Base-by-base conservation (phyloP, 2,113 vertebrate species). In the Mellivora capensis region DNA sequence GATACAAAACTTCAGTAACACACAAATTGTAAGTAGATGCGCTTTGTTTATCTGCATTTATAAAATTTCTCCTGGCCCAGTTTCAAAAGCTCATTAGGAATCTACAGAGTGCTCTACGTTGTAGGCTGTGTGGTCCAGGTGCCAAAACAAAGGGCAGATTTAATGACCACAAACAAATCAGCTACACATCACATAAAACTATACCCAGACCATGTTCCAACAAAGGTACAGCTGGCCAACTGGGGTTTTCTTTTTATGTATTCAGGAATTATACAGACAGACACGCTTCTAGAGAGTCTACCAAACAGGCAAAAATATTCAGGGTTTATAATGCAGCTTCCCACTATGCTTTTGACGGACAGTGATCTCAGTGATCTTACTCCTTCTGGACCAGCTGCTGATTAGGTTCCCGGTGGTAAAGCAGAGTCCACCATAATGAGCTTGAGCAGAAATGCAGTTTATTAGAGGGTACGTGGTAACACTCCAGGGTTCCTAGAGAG, bases 41-140 rank as follows among this genome's bases (percentile, higher is more conserved):
- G 61, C 87, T 89, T 94, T 98, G 96, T 97, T 87, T 82, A 94
- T 77, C 37, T 67, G 96, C 84, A 61, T 91, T 95, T 90, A 59
- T 87, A 88, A 98, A 98, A 52, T 3, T 90, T 64, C 31, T 94
- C 92, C 84, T 96, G 88, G 84, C 79, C 87, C 67, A 88, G 74
- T 25, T 97, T 97, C 47, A 97, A 97, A 98, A 95, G 67, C 84
- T 96, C 82, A 72, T 97, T 96, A 97, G 81, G 62, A 98, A 92
- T 92, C 90, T 93, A 37, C 61, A 84, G 25, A 12, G 44, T 82
- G 67, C 88, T 96, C 29, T 82, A 39, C 94, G 93, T 97, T 97
- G 89, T 42, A 94, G 34, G 71, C 90, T 91, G 39, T 47, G 49
- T 92, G 37, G n/a, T 71, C 69, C 29, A 20, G 57, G 21, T 62